Evolutionary conservation across 2,797 vertebrate species (phyloP), one percentile per base, ranked within the genome.

Genomic region (Xenops minutus): DNA sequence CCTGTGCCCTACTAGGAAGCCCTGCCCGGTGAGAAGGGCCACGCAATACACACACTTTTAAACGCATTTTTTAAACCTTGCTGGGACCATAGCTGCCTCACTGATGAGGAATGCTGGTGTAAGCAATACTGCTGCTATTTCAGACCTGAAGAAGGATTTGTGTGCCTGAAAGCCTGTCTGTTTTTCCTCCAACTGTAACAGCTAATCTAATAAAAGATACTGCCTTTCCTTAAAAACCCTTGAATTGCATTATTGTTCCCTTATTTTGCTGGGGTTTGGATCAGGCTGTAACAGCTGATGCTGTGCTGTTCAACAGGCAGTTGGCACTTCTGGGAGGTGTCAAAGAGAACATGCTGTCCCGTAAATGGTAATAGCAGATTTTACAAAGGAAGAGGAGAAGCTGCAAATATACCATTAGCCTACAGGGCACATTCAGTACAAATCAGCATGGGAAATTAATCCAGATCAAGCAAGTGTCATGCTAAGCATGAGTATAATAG

Each of bases 111-210:
- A 89, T 91, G 82, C 78, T 85, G 72, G 27, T 58, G 36, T 91
- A 94, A 95, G 92, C 83, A 96, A 76, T 61, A 55, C 80, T 85
- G 77, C 77, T 95, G 74, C 92, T 94, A 88, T 95, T 94, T 95
- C 88, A 78, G 81, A 95, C 88, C 86, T 94, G 85, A 82, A 84
- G 76, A 86, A 95, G 80, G 88, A 86, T 92, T 73, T 90, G 67
- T 89, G 74, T 73, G 85, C 67, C 88, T 88, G 74, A 93, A 86
- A 84, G 90, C 59, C 43, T 59, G 73, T 26, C 89, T 88, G 58
- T 6, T 92, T 95, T 95, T 76, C 54, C 51, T 58, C 79, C 62
- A 86, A 11, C 37, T 64, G 20, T 52, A 95, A 87, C 90, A 92
- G 77, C 85, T 94, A 88, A 88, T 85, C 83, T 90, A 95, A 94